Conservation (phyloP, 2,888 invertebrate genomes). For the Yponomeuta cagnagella region DNA sequence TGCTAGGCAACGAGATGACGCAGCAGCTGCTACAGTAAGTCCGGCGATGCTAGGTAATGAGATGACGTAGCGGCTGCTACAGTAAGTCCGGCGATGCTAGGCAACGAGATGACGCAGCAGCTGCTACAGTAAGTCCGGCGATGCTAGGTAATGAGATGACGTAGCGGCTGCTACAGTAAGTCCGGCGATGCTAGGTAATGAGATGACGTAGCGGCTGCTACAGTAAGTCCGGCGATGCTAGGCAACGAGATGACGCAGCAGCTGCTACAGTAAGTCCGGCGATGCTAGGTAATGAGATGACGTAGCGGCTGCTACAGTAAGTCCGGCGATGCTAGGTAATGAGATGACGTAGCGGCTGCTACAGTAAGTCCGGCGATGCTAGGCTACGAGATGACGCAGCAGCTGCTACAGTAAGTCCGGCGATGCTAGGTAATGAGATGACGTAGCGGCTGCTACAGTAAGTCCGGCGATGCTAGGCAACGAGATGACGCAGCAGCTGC, state of each 20-base stretch:
- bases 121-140: constrained; percentile 21
- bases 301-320: too few relatives aligned
- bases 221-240: constrained; percentile 20
- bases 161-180: too few relatives aligned
- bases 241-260: constrained; percentile 26
- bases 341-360: constrained; percentile 11
- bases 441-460: too few relatives aligned
- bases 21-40: constrained; percentile 21
- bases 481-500: too few relatives aligned
- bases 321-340: constrained; percentile 24
- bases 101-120: constrained; percentile 25
- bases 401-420: constrained; percentile 26
- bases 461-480: too few relatives aligned
- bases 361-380: constrained; percentile 20
- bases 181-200: constrained; percentile 24
- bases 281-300: too few relatives aligned
- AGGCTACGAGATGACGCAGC: constrained; percentile 26
- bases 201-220: constrained; percentile 9
- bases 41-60: too few relatives aligned
- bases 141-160: too few relatives aligned
- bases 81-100: neutral
- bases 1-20: constrained; percentile 25
- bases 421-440: too few relatives aligned
- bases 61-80: too few relatives aligned
- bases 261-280: constrained; percentile 26